Evolutionary conservation across 2,113 vertebrate genomes (phyloP).

Genomic region (Egretta garzetta): DNA sequence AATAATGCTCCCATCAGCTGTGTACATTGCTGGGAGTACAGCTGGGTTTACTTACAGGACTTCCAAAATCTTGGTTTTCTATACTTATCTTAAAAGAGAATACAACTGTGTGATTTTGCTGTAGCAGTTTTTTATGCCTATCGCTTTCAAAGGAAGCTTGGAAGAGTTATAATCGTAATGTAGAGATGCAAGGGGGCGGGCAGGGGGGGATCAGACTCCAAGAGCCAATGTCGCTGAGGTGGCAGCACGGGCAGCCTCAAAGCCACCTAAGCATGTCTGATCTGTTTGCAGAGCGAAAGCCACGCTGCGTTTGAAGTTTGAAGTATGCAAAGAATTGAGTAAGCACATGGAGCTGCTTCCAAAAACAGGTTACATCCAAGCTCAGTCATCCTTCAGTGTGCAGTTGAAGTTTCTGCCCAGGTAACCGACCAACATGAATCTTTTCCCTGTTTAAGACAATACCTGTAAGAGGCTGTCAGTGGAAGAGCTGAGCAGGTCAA

Average conservation of each 20-base stretch:
- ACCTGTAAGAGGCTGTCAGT: background rate
- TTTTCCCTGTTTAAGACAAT: background rate
- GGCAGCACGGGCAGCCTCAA: background rate
- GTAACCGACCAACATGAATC: constrained; percentile 63
- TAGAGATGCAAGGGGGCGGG: background rate
- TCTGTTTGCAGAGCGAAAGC: constrained; percentile 79
- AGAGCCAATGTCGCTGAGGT: background rate
- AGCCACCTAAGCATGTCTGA: background rate
- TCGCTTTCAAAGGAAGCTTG: background rate
- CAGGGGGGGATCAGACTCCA: background rate
- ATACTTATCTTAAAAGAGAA: background rate
- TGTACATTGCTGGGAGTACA: background rate
- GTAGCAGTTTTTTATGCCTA: background rate
- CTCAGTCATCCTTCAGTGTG: constrained; percentile 80
- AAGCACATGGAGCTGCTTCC: constrained; percentile 90
- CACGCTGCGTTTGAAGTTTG: constrained; percentile 82
- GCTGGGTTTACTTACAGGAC: background rate
- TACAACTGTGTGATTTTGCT: background rate
- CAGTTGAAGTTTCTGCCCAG: constrained; percentile 91
- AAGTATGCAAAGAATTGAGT: constrained; percentile 84
- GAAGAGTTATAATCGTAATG: background rate
- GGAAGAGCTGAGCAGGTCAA: background rate
- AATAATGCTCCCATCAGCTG: background rate
- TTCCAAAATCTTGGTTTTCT: background rate
- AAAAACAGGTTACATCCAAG: constrained; percentile 83